These are phyloP conservation scores for Ammospiza caudacuta DNA, from an alignment of 2,113 vertebrate genomes.

Conservation along the genomic window DNA sequence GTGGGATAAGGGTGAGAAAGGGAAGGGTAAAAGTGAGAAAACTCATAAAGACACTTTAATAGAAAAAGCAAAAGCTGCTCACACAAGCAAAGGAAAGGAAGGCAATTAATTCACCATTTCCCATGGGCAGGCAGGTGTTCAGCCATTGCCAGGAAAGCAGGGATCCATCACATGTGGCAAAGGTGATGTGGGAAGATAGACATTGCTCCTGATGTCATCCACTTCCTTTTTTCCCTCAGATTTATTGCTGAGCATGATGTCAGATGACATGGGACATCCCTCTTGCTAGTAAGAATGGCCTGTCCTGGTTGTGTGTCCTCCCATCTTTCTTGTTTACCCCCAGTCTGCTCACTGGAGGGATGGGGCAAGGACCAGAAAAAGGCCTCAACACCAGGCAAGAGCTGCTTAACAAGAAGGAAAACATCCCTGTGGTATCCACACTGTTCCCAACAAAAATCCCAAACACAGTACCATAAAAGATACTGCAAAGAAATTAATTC, in stretches of 20 bases:
- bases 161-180: background rate
- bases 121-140: accelerated
- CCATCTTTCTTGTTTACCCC: background rate
- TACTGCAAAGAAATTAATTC: background rate
- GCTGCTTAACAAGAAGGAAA: background rate
- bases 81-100: background rate
- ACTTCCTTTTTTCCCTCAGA: background rate
- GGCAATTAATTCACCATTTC: background rate
- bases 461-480: background rate
- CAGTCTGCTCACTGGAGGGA: accelerated
- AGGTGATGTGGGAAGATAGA: background rate
- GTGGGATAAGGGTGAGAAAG: background rate
- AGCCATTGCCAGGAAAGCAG: background rate
- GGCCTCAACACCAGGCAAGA: accelerated
- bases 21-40: background rate
- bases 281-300: background rate
- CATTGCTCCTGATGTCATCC: accelerated
- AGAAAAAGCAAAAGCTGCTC: background rate
- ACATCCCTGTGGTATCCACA: background rate
- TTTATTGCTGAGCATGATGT: background rate
- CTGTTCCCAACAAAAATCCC: background rate
- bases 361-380: background rate
- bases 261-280: background rate
- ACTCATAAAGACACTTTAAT: background rate
- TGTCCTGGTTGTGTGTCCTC: background rate